These are phyloP conservation scores for Cacoxenus indagator DNA, from an alignment of 2,888 invertebrate genomes.

Conservation along the genomic window DNA sequence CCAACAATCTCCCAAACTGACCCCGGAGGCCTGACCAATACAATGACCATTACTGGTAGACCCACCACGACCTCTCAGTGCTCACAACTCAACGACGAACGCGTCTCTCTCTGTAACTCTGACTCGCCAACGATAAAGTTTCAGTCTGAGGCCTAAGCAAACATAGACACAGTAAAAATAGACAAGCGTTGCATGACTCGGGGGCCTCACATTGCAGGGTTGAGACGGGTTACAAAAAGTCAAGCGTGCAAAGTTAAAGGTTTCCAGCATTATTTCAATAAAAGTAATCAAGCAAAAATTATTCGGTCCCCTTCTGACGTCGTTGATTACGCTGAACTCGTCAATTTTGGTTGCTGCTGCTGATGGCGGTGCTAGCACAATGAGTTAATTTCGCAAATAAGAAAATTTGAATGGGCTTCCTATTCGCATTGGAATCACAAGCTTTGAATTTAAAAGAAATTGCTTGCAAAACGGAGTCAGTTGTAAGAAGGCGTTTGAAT, in stretches of 20 bases:
- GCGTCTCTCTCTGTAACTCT: not conserved
- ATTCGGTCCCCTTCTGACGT: not conserved
- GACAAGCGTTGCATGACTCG: too few species aligned
- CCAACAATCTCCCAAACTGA: not conserved
- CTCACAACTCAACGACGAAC: not conserved
- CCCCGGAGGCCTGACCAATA: not conserved
- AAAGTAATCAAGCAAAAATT: constrained; percentile 18
- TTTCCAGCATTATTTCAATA: constrained; percentile 20
- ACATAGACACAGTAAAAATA: not conserved
- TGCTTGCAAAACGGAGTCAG: not conserved
- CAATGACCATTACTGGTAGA: not conserved
- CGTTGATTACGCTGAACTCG: constrained; percentile 3
- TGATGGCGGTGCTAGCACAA: not conserved
- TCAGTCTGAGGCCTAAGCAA: not conserved
- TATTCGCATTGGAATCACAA: not conserved
- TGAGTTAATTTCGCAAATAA: constrained; percentile 19
- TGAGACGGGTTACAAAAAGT: constrained; percentile 3
- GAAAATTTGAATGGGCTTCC: not conserved
- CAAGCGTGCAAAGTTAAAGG: constrained; percentile 21
- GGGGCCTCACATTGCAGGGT: not conserved
- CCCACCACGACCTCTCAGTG: not conserved
- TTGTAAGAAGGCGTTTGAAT: not conserved
- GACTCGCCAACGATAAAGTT: not conserved
- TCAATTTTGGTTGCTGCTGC: not conserved
- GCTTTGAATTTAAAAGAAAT: not conserved